Evolutionary conservation across 2,888 invertebrate species (phyloP), one percentile per base, ranked within the genome.

Genomic region (Gymnoscelis rufifasciata): DNA sequence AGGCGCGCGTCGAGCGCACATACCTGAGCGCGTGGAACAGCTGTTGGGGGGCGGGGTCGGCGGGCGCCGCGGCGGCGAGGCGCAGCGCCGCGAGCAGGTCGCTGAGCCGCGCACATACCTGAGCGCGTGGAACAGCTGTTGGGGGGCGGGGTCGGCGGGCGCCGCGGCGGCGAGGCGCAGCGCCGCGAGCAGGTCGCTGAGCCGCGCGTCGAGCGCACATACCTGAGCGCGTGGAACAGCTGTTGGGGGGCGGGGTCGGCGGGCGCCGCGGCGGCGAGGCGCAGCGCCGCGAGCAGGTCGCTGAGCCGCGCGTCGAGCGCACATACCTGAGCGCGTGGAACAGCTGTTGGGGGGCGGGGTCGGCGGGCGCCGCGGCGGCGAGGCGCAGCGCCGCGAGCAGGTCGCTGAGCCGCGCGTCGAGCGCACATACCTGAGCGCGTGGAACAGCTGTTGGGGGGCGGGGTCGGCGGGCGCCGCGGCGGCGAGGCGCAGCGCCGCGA

Each of bases 311-410:
- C n/a, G n/a, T n/a, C n/a, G n/a, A n/a, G n/a, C n/a, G n/a, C n/a
- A 72, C 57, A 91, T 91, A 54, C 90, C 90, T 64, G 92, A 91
- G 62, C 8, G 13, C 14, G n/a, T 13, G 6, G 14, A 14, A 19
- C 15, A 19, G 36, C 24, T 14, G 36, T 11, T 91, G 91, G 39
- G 91, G 91, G 52, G 92, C 91, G 63, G 92, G 92, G 64, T 93
- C 93, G 58, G 92, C 93, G 58, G 92, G 80, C 65, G 93, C 92
- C 74, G 93, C 91, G 65, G 91, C 91, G 44, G 90, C 91, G 59
- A 92, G 65, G 92, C 26, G 7, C 26, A 26, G 26, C 2, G 26
- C 26, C 5, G 26, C 3, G 26, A 26, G 60, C 43, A 23, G 58
- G 91, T 45, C 91, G 89, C 70, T 92, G 26, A 26, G 26, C n/a